These are phyloP conservation scores for Hormaphis cornu DNA, from an alignment of 1,140 invertebrate species.

Conservation along the genomic window DNA sequence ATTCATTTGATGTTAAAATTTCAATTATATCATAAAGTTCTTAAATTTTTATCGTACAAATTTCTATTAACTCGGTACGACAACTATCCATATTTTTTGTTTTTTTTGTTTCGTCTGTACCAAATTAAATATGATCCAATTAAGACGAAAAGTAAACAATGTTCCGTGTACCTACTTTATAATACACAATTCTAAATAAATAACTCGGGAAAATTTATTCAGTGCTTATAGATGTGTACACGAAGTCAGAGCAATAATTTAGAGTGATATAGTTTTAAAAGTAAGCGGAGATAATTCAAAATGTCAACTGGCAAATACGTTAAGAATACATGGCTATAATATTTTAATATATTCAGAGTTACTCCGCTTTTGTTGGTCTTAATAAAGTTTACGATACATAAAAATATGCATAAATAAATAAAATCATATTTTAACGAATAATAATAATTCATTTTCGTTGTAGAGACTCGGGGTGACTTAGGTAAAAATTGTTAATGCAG, in stretches of 20 bases:
- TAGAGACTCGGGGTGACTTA: constrained; percentile 4
- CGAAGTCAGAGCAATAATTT: constrained; percentile 4
- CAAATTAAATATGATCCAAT: neutral
- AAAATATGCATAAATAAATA: constrained; percentile 30
- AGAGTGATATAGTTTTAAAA: constrained; percentile 7
- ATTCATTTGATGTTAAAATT: too few species aligned
- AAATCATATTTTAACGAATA: constrained; percentile 28
- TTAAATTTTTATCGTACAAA: too few species aligned
- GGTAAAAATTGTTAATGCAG: constrained; percentile 29
- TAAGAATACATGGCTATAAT: constrained; percentile 7
- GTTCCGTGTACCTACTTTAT: too few species aligned
- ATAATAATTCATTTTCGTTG: constrained; percentile 27
- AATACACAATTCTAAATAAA: constrained; percentile 5
- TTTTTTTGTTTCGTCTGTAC: neutral
- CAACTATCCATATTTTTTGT: too few species aligned
- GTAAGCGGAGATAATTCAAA: constrained; percentile 10
- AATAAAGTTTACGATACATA: constrained; percentile 26
- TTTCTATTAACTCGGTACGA: neutral
- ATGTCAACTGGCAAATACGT: constrained; percentile 23
- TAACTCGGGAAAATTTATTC: constrained; percentile 1
- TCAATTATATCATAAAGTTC: too few species aligned
- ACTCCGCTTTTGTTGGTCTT: constrained; percentile 21
- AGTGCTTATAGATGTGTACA: too few species aligned
- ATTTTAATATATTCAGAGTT: constrained; percentile 24
- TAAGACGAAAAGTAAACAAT: neutral